phyloP scores from a whole-genome alignment of 1,140 invertebrate genomes.

The Drosophila melanogaster region Release_6_plus_ISO1_MT NT_037436.4:9167501-9168000 shows the following conservation, averaged over 20 bases:
- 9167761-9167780: conserved; percentile 60
- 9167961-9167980: conserved; percentile 24
- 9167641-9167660: conserved; percentile 74
- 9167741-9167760: conserved; percentile 26
- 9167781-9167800: conserved; percentile 33
- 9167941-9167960: conserved; percentile 6
- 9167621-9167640: conserved; percentile 79
- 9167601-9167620: conserved; percentile 71
- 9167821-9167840: conserved; percentile 33
- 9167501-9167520: conserved; percentile 22
- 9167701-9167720: conserved; percentile 51
- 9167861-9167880: conserved; percentile 40
- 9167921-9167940: conserved; percentile 12
- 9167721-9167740: conserved; percentile 32
- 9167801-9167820: conserved; percentile 44
- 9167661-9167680: conserved; percentile 34
- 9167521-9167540: conserved; percentile 58
- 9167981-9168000: conserved; percentile 17
- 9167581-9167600: conserved; percentile 67
- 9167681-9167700: conserved; percentile 39
- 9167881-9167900: conserved; percentile 31
- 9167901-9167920: conserved; percentile 30
- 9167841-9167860: conserved; percentile 25
- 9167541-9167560: conserved; percentile 68
- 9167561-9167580: conserved; percentile 43